Evolutionary conservation across 1,140 invertebrate genomes (phyloP), one percentile per base, ranked within the genome.

Genomic region (Neelides sp.): DNA sequence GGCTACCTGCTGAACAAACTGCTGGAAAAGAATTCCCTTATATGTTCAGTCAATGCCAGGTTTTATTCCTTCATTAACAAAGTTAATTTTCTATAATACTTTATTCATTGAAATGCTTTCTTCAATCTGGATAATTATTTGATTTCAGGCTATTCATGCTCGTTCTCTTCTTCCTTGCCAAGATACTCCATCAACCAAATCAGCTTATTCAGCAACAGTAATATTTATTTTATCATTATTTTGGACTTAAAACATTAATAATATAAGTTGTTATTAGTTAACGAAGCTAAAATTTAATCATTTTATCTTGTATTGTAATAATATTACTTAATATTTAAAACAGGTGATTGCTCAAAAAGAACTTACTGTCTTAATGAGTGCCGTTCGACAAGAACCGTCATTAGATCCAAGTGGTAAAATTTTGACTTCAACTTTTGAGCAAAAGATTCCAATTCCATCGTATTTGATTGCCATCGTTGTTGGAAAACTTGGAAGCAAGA

Each of bases 171-270:
- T 93, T 12, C 92, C 93, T 3, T 94, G 90, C 64, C 91, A 96
- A 75, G 92, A 97, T 69, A 85, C 89, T 0, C 91, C 92, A 3
- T 74, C 76, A n/a, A 82, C 92, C 0, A 97, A 96, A 70, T 77
- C 78, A 51, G 81, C 84, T 2, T 96, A 92, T 64, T 75, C 76
- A 48, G 89, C 91, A 2, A 75, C 77, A 56, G 82, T 93, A 69
- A 69, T 66, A 5, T 28, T 27, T 19, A 40, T 20, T 55, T 60
- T 30, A 15, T 12, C 36, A 61, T 48, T 57, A 60, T 24, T 45
- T 8, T 8, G 10, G 46, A 34, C n/a, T n/a, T n/a, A n/a, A n/a
- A n/a, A n/a, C n/a, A n/a, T n/a, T n/a, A n/a, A n/a, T n/a, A n/a
- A n/a, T n/a, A n/a, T n/a, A n/a, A n/a, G n/a, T n/a, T n/a, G n/a